Evolutionary conservation across 2,888 invertebrate genomes (phyloP).

Genomic region (Nomada hirtipes): DNA sequence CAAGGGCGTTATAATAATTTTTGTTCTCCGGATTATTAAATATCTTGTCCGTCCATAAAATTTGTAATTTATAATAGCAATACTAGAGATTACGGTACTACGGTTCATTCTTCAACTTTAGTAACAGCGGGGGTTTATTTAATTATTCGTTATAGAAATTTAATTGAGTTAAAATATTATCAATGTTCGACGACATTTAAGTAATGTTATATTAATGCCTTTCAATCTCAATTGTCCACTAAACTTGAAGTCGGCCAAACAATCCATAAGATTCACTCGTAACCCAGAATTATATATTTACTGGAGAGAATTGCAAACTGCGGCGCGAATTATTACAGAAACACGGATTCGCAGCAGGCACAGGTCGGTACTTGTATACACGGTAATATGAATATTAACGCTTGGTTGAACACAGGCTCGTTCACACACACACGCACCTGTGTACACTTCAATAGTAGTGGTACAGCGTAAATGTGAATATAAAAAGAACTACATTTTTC

Average conservation of each 20-base stretch:
- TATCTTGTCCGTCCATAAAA: too few species aligned
- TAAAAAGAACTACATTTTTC: constrained; percentile 3
- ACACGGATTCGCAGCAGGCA: constrained; percentile 28
- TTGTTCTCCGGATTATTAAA: too few species aligned
- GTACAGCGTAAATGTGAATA: too few species aligned
- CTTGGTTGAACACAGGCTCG: constrained; percentile 5
- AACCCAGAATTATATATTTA: constrained; percentile 44
- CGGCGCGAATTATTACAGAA: constrained; percentile 37
- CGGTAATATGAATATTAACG: constrained; percentile 47
- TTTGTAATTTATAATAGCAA: too few species aligned
- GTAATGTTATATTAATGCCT: neutral
- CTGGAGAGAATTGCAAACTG: constrained; percentile 35
- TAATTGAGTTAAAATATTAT: neutral
- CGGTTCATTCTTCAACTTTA: too few species aligned
- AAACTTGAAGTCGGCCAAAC: constrained; percentile 11
- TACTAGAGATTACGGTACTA: neutral
- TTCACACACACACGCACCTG: constrained; percentile 13
- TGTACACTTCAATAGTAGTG: too few species aligned
- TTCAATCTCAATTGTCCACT: constrained; percentile 14
- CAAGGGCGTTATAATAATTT: too few species aligned
- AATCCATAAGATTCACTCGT: constrained; percentile 28
- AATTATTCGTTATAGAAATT: too few species aligned
- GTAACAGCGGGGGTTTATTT: too few species aligned
- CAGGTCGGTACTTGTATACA: constrained; percentile 37
- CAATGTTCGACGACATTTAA: neutral